phyloP scores from a whole-genome alignment of 1,140 invertebrate genomes.

The Drosophila kikkawai region DNA sequence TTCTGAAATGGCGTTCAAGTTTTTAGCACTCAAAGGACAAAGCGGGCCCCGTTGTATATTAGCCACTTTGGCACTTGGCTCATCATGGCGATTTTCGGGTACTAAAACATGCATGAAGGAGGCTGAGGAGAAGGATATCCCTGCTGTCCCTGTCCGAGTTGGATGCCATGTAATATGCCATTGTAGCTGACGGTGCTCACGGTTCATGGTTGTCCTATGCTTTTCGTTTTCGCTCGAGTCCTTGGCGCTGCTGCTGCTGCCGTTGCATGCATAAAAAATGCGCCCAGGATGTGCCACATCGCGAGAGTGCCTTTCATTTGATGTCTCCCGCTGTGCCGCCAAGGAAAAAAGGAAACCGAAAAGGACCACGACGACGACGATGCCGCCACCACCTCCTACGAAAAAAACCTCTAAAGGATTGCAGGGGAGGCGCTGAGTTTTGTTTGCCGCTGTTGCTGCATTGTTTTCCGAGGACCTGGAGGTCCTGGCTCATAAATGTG shows the following conservation, averaged over 20 bases:
- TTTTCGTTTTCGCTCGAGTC: constrained; percentile 18
- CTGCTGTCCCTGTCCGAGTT: constrained; percentile 24
- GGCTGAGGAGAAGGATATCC: not conserved
- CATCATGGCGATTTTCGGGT: constrained; percentile 63
- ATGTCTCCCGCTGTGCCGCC: constrained; percentile 62
- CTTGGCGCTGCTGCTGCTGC: constrained; percentile 28
- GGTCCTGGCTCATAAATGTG: constrained; percentile 72
- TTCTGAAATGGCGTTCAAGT: constrained; percentile 60
- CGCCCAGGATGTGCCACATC: constrained; percentile 66
- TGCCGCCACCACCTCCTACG: constrained; percentile 5
- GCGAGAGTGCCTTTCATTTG: constrained; percentile 53
- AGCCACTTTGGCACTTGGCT: constrained; percentile 66
- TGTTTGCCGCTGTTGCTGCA: constrained; percentile 51
- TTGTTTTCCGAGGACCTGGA: constrained; percentile 47
- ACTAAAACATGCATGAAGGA: constrained; percentile 72
- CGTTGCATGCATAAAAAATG: constrained; percentile 67
- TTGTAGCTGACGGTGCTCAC: constrained; percentile 49
- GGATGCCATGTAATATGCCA: constrained; percentile 72
- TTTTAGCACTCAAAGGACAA: constrained; percentile 42
- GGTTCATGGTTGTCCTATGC: constrained; percentile 35
- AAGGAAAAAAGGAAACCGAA: constrained; percentile 30
- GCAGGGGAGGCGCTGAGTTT: constrained; percentile 63
- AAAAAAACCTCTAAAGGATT: constrained; percentile 33
- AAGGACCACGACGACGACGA: not conserved
- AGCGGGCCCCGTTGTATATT: constrained; percentile 11